Evolutionary conservation across 2,888 invertebrate species (phyloP).

Genomic region (Cheilosia impressa): DNA sequence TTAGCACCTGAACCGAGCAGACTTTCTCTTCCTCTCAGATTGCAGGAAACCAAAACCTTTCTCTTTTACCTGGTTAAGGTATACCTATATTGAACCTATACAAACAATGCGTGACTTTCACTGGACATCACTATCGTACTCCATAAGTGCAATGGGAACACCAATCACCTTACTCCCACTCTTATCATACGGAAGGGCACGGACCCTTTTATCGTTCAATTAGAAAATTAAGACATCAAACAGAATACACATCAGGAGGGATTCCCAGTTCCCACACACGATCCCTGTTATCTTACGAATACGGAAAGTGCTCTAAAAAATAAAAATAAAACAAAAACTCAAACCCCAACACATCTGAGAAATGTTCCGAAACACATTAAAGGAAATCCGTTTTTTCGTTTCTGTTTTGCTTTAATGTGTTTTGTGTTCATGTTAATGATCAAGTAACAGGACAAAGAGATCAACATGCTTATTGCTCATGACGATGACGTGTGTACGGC

Average conservation of each 20-base stretch:
- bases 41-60: too few relatives aligned
- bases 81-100: too few relatives aligned
- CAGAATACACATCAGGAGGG: background rate
- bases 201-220: background rate
- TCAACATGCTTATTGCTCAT: background rate
- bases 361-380: background rate
- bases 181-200: background rate
- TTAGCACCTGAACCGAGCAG: too few relatives aligned
- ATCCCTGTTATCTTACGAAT: background rate
- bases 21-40: too few relatives aligned
- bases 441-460: background rate
- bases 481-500: too few relatives aligned
- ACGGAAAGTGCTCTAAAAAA: background rate
- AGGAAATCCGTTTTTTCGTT: background rate
- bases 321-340: too few relatives aligned
- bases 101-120: too few relatives aligned
- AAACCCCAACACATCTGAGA: too few relatives aligned
- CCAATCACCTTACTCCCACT: too few relatives aligned
- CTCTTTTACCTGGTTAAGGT: too few relatives aligned
- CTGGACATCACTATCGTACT: too few relatives aligned
- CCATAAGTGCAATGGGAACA: too few relatives aligned
- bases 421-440: background rate
- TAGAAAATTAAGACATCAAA: background rate
- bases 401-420: background rate
- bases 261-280: background rate